A percentile compares a stretch with the other conserved stretches of the same genome.
These are phyloP conservation scores for Fregata magnificens DNA, from an alignment of 2,113 vertebrate species.

Conservation along the genomic window DNA sequence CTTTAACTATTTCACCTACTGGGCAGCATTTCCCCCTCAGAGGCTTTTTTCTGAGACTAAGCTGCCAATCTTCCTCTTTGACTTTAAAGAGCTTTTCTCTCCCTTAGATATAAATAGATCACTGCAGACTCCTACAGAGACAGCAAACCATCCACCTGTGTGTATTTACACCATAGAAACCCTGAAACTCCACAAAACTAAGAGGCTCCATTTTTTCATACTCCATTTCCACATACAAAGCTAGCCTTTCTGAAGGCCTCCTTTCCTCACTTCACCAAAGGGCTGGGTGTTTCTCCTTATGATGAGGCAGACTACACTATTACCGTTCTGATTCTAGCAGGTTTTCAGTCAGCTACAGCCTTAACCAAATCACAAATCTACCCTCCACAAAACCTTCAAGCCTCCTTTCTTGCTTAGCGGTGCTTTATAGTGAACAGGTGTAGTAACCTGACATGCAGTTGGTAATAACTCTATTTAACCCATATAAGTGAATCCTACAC, in stretches of 20 bases:
- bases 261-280: not conserved
- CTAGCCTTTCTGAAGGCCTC: not conserved
- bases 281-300: not conserved
- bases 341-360: not conserved
- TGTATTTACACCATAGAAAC: not conserved
- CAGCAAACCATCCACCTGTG: not conserved
- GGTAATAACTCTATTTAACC: not conserved
- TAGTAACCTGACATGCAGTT: not conserved
- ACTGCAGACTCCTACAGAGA: not conserved
- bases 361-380: not conserved
- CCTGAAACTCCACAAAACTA: not conserved
- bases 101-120: not conserved
- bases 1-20: not conserved
- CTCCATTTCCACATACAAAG: not conserved
- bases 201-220: not conserved
- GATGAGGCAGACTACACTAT: not conserved
- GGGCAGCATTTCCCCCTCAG: not conserved
- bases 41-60: not conserved
- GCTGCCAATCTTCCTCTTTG: not conserved
- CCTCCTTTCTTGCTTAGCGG: not conserved
- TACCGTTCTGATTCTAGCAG: not conserved
- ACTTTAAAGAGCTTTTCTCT: not conserved
- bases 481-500: not conserved
- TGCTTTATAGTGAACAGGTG: not conserved
- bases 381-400: not conserved